Evolutionary conservation across 2,113 vertebrate genomes (phyloP), one percentile per base, ranked within the genome.

Genomic region (Chionomys nivalis): DNA sequence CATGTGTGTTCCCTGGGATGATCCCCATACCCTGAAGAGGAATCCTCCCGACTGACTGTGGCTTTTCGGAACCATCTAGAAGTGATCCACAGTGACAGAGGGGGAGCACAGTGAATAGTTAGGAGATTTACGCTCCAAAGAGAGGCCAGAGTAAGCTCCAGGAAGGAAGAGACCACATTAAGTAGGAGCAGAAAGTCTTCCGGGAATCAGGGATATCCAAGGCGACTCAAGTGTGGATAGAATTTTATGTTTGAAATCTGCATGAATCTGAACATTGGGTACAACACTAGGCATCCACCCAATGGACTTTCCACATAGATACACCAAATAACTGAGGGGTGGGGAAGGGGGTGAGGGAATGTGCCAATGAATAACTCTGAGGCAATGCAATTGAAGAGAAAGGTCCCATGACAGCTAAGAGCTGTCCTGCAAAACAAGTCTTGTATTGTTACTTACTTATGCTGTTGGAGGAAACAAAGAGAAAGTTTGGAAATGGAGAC

Each of bases 231-330:
- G 63, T 33, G 26, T 70, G 55, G 72, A 21, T 12, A 28, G 44
- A 39, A 7, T 55, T 81, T 78, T 47, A n/a, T 1, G 0, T 31
- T 55, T 44, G 26, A 61, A 28, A 66, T 76, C 88, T 92, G 44
- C 28, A n/a, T 79, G 11, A 52, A 49, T 39, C 24, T 78, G 55
- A 77, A 31, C 39, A 49, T 42, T 63, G 14, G 19, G 68, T 31
- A 14, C 7, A 13, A 77, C 0, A 0, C 52, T 23, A 3, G 33
- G 21, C 36, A 28, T 11, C 12, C 24, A 24, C 33, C 12, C 3
- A 4, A 2, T 10, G 26, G 47, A 42, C 14, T 4, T 44, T 65
- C n/a, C 1, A 16, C 21, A 14, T 1, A 4, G 39, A 13, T 6
- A 63, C 13, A 31, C 33, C 47, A 28, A 65, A 77, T 55, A 58